phyloP scores from a whole-genome alignment of 2,888 invertebrate genomes.

The Troglohyphantes excavatus region DNA sequence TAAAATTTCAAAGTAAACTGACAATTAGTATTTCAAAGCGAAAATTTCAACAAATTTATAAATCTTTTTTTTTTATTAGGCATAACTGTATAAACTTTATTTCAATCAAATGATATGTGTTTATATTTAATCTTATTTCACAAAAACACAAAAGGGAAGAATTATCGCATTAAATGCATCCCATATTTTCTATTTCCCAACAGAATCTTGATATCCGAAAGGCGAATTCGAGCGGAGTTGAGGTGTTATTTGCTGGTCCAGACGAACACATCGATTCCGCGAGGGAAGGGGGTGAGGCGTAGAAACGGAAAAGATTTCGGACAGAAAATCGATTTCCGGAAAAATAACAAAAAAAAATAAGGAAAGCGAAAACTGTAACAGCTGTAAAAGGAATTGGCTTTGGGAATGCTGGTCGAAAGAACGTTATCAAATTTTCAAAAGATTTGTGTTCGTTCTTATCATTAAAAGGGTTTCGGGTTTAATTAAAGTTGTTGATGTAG shows the following conservation, averaged over 20 bases:
- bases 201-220: not conserved
- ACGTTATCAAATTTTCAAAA: slow-evolving; percentile 10
- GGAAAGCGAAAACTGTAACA: slow-evolving; percentile 28
- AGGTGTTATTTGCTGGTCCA: not conserved
- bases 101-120: no score
- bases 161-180: no score
- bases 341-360: slow-evolving; percentile 33
- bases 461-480: not conserved
- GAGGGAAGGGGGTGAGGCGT: slow-evolving; percentile 1
- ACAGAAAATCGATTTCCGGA: slow-evolving; percentile 50
- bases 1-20: no score
- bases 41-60: no score
- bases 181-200: no score
- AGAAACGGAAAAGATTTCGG: slow-evolving; percentile 34
- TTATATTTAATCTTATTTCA: no score
- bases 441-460: not conserved
- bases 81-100: no score
- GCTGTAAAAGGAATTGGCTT: slow-evolving; percentile 39
- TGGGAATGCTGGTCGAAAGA: slow-evolving; percentile 31
- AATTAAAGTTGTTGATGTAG: not conserved
- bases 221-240: not conserved
- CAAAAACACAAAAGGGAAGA: no score
- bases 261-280: slow-evolving; percentile 17
- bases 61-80: no score
- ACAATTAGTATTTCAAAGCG: no score